Evolutionary conservation across 2,797 vertebrate species (phyloP), one percentile per base, ranked within the genome.

Genomic region (Anguilla anguilla): DNA sequence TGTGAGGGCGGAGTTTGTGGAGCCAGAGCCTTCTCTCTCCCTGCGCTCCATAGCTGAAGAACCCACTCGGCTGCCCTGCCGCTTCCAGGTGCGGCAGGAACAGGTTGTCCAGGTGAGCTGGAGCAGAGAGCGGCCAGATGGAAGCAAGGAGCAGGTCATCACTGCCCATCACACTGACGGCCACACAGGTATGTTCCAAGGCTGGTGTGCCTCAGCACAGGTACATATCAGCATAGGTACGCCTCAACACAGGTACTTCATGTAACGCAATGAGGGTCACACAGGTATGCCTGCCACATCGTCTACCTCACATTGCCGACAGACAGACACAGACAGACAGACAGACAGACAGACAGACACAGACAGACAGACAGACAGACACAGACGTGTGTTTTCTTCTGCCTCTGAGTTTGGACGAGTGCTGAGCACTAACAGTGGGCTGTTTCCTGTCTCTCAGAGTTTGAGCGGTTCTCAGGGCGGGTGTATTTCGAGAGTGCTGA

Each of bases 101-200:
- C 69, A 85, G 88, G 88, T 94, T 79, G 92, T 96, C 87, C 98
- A 99, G 93, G 97, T 98, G 90, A 96, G 93, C 2, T 99, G 98
- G 98, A 92, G 88, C 59, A 97, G 96, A 81, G 49, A 91, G 22
- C 88, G 49, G 0, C 0, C 51, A 0, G 93, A 92, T 10, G 89
- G 61, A n/a, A 4, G 0, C 19, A 94, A 92, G 86, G 93, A 95
- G 0, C 94, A 94, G 87, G 94, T 96, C 84, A 94, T 96, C 90
- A 89, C 86, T 0, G 95, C 93, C 0, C 93, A 96, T 88, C 87
- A 35, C 4, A 0, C 0, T 0, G 89, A 93, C 0, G 96, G 95
- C 84, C 94, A 95, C 88, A 93, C 89, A 69, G 94, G 96, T 96
- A 87, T 22, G 0, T 1, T 57, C 11, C 25, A 13, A 35, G 35